These are phyloP conservation scores for Mastigias papua DNA, from an alignment of 30 jellyfish, hydroid and myxozoan species.

Conservation along the genomic window DNA sequence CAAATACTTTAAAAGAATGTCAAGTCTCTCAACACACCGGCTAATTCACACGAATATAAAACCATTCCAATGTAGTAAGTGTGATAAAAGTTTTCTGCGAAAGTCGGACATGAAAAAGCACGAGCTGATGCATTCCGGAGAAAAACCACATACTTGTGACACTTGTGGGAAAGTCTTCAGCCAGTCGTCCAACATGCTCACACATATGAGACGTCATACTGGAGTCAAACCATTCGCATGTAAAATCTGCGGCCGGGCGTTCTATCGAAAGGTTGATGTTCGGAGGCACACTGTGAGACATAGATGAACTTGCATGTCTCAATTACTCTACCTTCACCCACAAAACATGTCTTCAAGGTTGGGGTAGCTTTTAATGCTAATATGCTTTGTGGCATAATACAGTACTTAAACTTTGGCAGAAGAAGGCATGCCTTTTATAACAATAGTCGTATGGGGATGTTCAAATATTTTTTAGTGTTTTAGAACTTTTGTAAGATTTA, in stretches of 20 bases:
- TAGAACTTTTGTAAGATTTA: no score
- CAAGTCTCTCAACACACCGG: constrained; percentile 94
- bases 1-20: constrained; percentile 85
- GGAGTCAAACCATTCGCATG: constrained; percentile 98
- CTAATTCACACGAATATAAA: constrained; percentile 89
- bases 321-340: not conserved
- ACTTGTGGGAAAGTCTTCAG: constrained; percentile 98
- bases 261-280: constrained; percentile 92
- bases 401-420: no score
- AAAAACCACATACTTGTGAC: constrained; percentile 93
- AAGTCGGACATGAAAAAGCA: constrained; percentile 95
- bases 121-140: constrained; percentile 98
- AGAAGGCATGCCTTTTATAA: no score
- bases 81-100: constrained; percentile 90
- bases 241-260: constrained; percentile 93
- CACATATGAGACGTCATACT: constrained; percentile 93
- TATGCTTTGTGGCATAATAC: no score
- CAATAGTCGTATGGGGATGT: no score
- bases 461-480: no score
- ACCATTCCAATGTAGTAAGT: constrained; percentile 94
- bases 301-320: not conserved
- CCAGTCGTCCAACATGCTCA: constrained; percentile 94
- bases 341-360: not conserved
- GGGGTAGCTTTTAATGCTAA: no score
- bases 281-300: constrained; percentile 92